Evolutionary conservation across 2,797 vertebrate genomes (phyloP).

Genomic region (Craterocephalus amniculus): DNA sequence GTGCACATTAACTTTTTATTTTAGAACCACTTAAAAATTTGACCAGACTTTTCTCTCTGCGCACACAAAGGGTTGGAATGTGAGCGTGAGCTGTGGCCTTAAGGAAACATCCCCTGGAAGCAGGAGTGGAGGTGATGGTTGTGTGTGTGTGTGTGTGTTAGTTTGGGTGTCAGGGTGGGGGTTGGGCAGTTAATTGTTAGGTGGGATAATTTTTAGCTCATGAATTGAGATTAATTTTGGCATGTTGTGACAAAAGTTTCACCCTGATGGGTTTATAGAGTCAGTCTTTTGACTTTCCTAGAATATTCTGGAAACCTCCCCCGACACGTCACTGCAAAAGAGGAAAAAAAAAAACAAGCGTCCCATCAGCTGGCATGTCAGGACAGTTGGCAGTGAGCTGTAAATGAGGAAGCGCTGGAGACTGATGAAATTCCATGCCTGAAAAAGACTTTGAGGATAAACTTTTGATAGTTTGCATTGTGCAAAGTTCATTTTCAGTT

Average conservation of each 20-base stretch:
- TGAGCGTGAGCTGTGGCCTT: constrained; percentile 44
- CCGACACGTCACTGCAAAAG: not conserved
- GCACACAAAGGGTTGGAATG: constrained; percentile 66
- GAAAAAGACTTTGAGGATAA: not conserved
- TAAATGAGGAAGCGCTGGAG: no score
- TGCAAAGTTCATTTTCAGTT: no score
- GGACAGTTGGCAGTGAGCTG: constrained; percentile 20
- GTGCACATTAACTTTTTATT: not conserved
- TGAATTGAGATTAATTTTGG: not conserved
- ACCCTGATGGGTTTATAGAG: not conserved
- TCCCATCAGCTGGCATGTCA: constrained; percentile 29
- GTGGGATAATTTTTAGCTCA: not conserved
- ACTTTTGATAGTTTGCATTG: not conserved
- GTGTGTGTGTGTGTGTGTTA: not conserved
- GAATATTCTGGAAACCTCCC: constrained; percentile 21
- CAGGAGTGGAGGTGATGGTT: not conserved
- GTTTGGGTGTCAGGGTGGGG: not conserved
- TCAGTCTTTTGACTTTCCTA: not conserved
- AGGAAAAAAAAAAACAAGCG: not conserved
- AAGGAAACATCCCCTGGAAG: constrained; percentile 26
- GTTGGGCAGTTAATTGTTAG: not conserved
- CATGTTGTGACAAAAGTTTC: not conserved
- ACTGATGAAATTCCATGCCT: no score
- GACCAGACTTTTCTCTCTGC: constrained; percentile 27
- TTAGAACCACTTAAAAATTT: constrained; percentile 26